Base-by-base conservation (phyloP, 2,797 vertebrate genomes). In the Saxicola maurus region DNA sequence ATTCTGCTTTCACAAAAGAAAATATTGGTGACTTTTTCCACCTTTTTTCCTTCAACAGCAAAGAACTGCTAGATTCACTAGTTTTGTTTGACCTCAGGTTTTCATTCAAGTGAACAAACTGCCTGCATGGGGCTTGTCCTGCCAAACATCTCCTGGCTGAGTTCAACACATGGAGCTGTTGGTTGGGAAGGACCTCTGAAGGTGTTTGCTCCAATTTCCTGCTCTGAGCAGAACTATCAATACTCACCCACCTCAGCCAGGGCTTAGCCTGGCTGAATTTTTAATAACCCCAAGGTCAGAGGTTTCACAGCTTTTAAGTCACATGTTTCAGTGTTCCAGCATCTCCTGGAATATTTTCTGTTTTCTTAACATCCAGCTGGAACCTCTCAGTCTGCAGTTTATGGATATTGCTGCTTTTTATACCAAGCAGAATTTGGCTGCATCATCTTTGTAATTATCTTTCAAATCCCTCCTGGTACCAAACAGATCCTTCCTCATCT, bases 101-200 rank as follows among this genome's bases (percentile, higher is more conserved):
- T 80, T 64, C 35, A 56, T 49, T 56, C 55, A 45, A 60, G 13
- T 1, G 10, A 72, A 75, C 9, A 43, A 82, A 46, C 27, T 75
- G 38, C 33, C 31, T 3, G 0, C 30, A 30, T 0, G 3, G 37
- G 25, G 5, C 15, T 45, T 53, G 14, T 56, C 35, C 72, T 71
- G 61, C 23, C 30, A 89, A 73, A 51, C 24, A 13, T 53, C 40
- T 76, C 60, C 72, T 33, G 73, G 23, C 17, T 13, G n/a, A 42
- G 18, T n/a, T 64, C 62, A 83, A 45, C 60, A 8, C 31, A 37
- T 8, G 24, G 33, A 59, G 38, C 28, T 51, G 27, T 10, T 59
- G 46, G 16, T 27, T 75, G 68, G 65, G 40, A 80, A 80, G 40
- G 40, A n/a, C 4, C 37, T 83, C 27, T 77, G 53, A 67, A 56